Percentiles rank a stretch among this genome's conserved stretches.
Conservation (phyloP, 2,888 invertebrate genomes). For the Erynnis tages region DNA sequence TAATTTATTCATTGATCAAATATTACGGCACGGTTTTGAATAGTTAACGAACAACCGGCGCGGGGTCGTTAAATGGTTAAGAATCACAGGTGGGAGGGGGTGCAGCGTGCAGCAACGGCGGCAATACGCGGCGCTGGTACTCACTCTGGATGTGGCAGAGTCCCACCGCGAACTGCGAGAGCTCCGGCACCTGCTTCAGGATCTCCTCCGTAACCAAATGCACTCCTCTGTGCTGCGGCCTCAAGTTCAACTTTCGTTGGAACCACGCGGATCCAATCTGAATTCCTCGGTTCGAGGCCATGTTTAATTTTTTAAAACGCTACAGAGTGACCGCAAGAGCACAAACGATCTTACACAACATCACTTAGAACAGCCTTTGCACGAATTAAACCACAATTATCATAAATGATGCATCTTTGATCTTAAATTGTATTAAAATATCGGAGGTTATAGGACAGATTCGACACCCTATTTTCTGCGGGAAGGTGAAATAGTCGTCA, state of each 20-base stretch:
- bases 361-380: constrained; percentile 79
- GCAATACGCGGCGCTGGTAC: constrained; percentile 73
- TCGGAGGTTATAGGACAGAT: constrained; percentile 80
- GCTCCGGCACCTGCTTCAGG: constrained; percentile 95
- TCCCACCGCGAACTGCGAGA: constrained; percentile 96
- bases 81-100: constrained; percentile 62
- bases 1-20: not conserved
- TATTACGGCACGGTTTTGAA: constrained; percentile 31
- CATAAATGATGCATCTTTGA: constrained; percentile 85
- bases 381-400: constrained; percentile 84
- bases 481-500: constrained; percentile 77
- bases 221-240: constrained; percentile 97
- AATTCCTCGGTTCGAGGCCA: constrained; percentile 95
- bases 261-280: constrained; percentile 99
- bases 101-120: constrained; percentile 67
- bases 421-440: constrained; percentile 78
- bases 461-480: constrained; percentile 83
- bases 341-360: constrained; percentile 80
- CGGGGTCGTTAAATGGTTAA: constrained; percentile 31
- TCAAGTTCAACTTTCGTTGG: constrained; percentile 97
- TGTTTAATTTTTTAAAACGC: constrained; percentile 83
- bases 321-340: constrained; percentile 78
- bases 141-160: constrained; percentile 98
- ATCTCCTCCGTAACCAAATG: constrained; percentile 99
- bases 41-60: constrained; percentile 25